Base-by-base conservation (phyloP, 1,140 invertebrate species). In the Drosophila parvula region DNA sequence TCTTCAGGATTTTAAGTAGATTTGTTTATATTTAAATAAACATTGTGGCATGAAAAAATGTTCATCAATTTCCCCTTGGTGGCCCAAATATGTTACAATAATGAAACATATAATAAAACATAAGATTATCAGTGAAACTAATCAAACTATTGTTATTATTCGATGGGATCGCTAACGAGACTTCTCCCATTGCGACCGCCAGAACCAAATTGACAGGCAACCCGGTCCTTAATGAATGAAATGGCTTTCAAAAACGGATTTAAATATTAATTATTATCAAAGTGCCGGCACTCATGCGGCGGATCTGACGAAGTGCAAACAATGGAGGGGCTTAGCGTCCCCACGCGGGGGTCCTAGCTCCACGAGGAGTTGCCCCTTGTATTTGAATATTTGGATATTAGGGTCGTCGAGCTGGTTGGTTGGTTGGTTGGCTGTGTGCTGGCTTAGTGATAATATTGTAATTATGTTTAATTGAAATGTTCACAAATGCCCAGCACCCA, bases 221-320 rank as follows among this genome's bases (percentile, higher is more conserved):
- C 36, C 32, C 14, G 18, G 57, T 16, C 45, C 45, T 28, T 50
- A 68, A 68, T 68, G 45, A 57, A 70, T 60, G 62, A 53, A 71
- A 75, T 68, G 80, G 71, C 79, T 75, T 83, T 79, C 59, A 43
- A 62, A 74, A 70, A 48, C 45, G 81, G 80, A 79, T 79, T 78
- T 75, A 81, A 71, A 74, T 78, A 85, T 78, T 85, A 86, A 86
- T 81, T 86, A 86, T 81, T 78, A 86, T 85, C 74, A 81, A 81
- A 86, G 64, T 51, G 74, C 43, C 67, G 50, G 51, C 81, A 85
- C 78, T 77, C 73, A 79, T 75, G 77, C 67, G 61, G 51, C 48
- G 44, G 32, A 61, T 53, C 32, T 36, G 60, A 48, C 32, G 61
- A 68, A 44, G 57, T 59, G 71, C 50, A 75, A 76, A 67, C 70